These are phyloP conservation scores for Sander vitreus DNA, from an alignment of 2,113 vertebrate genomes.

Conservation along the genomic window DNA sequence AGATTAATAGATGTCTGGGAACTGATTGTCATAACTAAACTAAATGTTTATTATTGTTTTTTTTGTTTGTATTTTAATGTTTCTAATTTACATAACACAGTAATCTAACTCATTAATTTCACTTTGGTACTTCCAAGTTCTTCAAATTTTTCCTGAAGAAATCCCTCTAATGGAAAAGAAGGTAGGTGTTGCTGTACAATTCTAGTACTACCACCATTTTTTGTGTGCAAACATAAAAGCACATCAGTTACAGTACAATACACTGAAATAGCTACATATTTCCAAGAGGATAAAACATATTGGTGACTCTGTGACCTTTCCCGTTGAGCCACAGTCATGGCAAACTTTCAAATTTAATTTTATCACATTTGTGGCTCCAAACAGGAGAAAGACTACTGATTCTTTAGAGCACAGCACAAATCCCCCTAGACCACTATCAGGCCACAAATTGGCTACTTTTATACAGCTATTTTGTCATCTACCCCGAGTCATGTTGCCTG, in stretches of 20 bases:
- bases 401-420: neutral
- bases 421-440: neutral
- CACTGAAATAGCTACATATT: too few relatives aligned
- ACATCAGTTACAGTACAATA: too few relatives aligned
- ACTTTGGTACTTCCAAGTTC: neutral
- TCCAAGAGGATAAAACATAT: neutral
- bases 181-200: too few relatives aligned
- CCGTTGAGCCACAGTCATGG: neutral
- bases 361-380: neutral
- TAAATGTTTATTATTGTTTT: neutral
- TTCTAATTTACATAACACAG: neutral
- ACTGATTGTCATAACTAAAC: neutral
- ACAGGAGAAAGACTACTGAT: too few relatives aligned
- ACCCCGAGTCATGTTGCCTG: neutral
- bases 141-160: too few relatives aligned
- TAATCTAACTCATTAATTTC: neutral
- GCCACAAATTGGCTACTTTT: neutral
- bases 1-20: neutral
- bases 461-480: neutral
- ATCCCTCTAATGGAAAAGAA: neutral
- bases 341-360: neutral
- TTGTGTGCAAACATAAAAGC: too few relatives aligned
- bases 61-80: neutral
- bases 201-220: too few relatives aligned
- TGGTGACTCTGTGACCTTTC: neutral